A percentile compares a stretch with the other conserved stretches of the same genome.
phyloP scores from a whole-genome alignment of 2,797 vertebrate genomes.

The Melanogrammus aeglefinus region DNA sequence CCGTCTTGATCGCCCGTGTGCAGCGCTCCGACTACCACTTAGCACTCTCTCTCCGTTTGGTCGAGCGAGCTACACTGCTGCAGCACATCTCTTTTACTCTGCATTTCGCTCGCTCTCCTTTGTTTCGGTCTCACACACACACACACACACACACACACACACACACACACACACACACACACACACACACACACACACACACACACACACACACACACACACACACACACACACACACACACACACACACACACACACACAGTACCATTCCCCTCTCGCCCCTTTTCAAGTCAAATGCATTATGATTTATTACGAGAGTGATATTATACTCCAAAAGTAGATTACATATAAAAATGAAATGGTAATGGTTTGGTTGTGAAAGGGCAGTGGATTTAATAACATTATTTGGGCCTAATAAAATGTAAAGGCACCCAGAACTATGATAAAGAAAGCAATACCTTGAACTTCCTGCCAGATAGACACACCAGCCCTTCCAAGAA shows the following conservation, averaged over 20 bases:
- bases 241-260: not conserved
- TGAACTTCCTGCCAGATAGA: constrained; percentile 58
- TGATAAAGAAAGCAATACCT: constrained; percentile 59
- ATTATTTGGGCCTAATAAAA: constrained; percentile 62
- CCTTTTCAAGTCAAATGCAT: constrained; percentile 51
- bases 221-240: not conserved
- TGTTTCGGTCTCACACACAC: too few relatives aligned
- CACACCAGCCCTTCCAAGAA: constrained; percentile 43
- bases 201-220: not conserved
- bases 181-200: not conserved
- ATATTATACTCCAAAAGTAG: constrained; percentile 66
- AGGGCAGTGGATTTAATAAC: constrained; percentile 64
- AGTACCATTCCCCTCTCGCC: constrained; percentile 41
- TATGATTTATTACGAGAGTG: constrained; percentile 67
- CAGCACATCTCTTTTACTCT: not conserved
- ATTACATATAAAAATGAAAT: constrained; percentile 76
- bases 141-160: not conserved
- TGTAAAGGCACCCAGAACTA: constrained; percentile 49
- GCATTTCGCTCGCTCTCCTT: too few relatives aligned
- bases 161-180: not conserved
- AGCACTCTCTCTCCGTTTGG: not conserved
- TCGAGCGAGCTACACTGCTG: not conserved
- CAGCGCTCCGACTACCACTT: not conserved
- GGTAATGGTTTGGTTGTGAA: constrained; percentile 64
- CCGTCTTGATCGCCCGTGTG: not conserved